Percentiles rank a stretch among this genome's conserved stretches.
Evolutionary conservation across 2,888 invertebrate genomes (phyloP).

Genomic region (Stramonita haemastoma): DNA sequence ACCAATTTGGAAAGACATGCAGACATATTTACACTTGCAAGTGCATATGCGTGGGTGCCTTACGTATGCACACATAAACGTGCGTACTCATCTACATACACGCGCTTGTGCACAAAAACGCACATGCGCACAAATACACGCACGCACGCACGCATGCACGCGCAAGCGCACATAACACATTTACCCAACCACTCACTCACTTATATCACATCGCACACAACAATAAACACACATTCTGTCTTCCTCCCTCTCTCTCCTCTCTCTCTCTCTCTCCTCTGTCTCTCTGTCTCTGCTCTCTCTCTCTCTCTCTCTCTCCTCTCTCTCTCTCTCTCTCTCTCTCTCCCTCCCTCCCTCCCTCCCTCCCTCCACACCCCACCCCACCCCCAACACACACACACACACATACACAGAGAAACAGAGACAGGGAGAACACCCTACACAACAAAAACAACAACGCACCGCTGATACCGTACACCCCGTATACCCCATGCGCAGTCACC

Average conservation of each 20-base stretch:
- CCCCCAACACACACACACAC: background rate
- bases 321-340: background rate
- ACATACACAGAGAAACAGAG: background rate
- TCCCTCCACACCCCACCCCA: background rate
- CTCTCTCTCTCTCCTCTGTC: conserved; percentile 21
- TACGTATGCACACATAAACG: background rate
- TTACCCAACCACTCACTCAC: background rate
- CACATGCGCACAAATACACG: no score
- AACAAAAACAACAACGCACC: no score
- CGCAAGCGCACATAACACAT: conserved; percentile 6
- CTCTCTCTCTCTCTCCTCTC: conserved; percentile 33
- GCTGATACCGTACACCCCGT: no score
- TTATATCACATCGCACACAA: no score
- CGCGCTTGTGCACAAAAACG: no score
- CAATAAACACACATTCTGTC: background rate
- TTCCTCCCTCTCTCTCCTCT: background rate
- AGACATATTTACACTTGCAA: background rate
- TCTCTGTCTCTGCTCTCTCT: conserved; percentile 19
- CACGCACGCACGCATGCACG: conserved; percentile 7
- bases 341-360: background rate
- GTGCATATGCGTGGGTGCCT: background rate
- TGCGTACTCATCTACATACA: background rate
- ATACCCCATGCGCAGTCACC: no score
- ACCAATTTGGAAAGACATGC: background rate
- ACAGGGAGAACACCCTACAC: background rate